phyloP scores from a whole-genome alignment of 2,888 invertebrate genomes.

The Aproaerema taeniolella region DNA sequence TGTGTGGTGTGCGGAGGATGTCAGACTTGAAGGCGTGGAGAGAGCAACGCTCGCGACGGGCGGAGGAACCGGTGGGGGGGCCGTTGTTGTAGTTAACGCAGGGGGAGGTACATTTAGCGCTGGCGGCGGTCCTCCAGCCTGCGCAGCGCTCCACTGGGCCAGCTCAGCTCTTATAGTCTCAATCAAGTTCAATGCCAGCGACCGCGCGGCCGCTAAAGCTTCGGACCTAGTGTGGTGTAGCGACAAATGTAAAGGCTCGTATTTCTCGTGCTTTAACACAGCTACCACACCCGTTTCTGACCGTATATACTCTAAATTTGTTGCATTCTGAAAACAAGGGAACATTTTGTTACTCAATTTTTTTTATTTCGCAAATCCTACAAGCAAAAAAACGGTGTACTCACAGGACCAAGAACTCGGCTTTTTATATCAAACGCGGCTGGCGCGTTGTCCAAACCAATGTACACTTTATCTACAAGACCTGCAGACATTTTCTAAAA shows the following conservation, averaged over 20 bases:
- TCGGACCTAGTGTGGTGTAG: slow-evolving; percentile 85
- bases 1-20: slow-evolving; percentile 46
- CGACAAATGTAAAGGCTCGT: slow-evolving; percentile 85
- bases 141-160: slow-evolving; percentile 67
- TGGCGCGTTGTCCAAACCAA: slow-evolving; percentile 87
- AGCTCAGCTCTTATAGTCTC: slow-evolving; percentile 84
- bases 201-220: slow-evolving; percentile 82
- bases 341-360: background rate
- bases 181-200: slow-evolving; percentile 85
- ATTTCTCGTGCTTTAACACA: slow-evolving; percentile 82
- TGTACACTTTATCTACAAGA: slow-evolving; percentile 83
- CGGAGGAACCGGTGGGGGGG: slow-evolving; percentile 49
- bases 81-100: slow-evolving; percentile 48
- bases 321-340: slow-evolving; percentile 68
- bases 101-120: slow-evolving; percentile 63
- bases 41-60: slow-evolving; percentile 53
- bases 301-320: slow-evolving; percentile 86
- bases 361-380: background rate
- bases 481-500: slow-evolving; percentile 61
- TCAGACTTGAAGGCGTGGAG: slow-evolving; percentile 47
- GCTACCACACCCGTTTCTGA: slow-evolving; percentile 88
- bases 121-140: slow-evolving; percentile 61
- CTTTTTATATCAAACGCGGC: slow-evolving; percentile 85
- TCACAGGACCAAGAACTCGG: slow-evolving; percentile 82
- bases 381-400: slow-evolving; percentile 25